Conservation (phyloP, 2,888 invertebrate species). For the Mystacides longicornis region DNA sequence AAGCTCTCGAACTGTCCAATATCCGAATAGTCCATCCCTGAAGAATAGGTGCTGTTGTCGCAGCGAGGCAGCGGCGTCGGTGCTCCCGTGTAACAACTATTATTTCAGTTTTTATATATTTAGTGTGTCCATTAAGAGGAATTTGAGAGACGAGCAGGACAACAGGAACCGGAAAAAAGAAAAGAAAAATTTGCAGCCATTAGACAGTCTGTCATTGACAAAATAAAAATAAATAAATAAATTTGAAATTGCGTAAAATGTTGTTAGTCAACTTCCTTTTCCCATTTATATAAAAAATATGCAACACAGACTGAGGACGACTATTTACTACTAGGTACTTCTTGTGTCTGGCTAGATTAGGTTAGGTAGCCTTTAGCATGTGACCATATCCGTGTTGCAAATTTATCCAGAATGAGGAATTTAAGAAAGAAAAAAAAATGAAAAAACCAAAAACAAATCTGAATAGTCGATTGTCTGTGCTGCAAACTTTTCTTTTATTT, state of each 20-base stretch:
- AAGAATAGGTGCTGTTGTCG: slow-evolving; percentile 6
- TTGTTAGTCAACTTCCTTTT: slow-evolving; percentile 28
- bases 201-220: slow-evolving; percentile 34
- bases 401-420: background rate
- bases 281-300: slow-evolving; percentile 7
- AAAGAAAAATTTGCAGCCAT: slow-evolving; percentile 50
- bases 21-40: slow-evolving; percentile 23
- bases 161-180: slow-evolving; percentile 31
- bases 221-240: slow-evolving; percentile 24
- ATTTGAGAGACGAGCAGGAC: no score
- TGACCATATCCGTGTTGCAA: slow-evolving; percentile 8
- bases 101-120: background rate
- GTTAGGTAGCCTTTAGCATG: background rate
- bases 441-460: slow-evolving; percentile 27
- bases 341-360: background rate
- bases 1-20: slow-evolving; percentile 22
- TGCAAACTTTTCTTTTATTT: slow-evolving; percentile 16
- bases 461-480: slow-evolving; percentile 40
- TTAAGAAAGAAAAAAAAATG: slow-evolving; percentile 3
- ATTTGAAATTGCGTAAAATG: slow-evolving; percentile 28
- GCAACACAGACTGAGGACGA: slow-evolving; percentile 17
- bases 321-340: slow-evolving; percentile 2
- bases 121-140: background rate
- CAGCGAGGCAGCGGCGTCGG: slow-evolving; percentile 19
- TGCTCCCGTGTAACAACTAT: slow-evolving; percentile 15